Evolutionary conservation across 2,888 invertebrate species (phyloP).

Genomic region (Sphinx pinastri): DNA sequence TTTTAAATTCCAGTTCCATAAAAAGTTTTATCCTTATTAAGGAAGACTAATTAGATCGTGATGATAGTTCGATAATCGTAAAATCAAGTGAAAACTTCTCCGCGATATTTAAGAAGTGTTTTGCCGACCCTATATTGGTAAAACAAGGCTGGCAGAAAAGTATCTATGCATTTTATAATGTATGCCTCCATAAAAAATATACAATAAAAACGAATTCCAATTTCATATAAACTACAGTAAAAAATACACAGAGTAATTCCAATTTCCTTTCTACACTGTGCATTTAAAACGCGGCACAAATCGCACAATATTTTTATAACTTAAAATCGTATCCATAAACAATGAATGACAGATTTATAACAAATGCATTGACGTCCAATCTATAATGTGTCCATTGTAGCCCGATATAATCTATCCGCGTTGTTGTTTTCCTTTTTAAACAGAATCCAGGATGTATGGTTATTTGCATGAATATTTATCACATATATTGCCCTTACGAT

Average conservation of each 20-base stretch:
- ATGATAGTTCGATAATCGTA: too few relatives aligned
- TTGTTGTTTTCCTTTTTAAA: conserved; percentile 78
- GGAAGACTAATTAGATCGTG: too few relatives aligned
- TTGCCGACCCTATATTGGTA: too few relatives aligned
- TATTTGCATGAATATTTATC: conserved; percentile 82
- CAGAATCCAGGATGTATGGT: conserved; percentile 79
- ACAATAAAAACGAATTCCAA: too few relatives aligned
- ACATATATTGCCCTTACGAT: conserved; percentile 64
- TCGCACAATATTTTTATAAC: conserved; percentile 8
- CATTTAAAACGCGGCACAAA: neutral
- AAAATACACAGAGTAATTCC: neutral
- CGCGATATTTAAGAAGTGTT: too few relatives aligned
- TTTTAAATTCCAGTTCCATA: too few relatives aligned
- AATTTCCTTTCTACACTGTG: neutral
- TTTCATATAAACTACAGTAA: too few relatives aligned
- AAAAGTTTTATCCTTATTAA: too few relatives aligned
- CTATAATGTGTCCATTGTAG: conserved; percentile 38
- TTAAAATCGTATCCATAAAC: conserved; percentile 34
- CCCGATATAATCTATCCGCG: conserved; percentile 69
- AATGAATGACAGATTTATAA: conserved; percentile 39
- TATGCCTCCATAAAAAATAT: too few relatives aligned
- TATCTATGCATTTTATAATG: too few relatives aligned
- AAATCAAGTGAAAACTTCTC: too few relatives aligned
- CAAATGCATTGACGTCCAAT: conserved; percentile 27
- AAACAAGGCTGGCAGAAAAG: too few relatives aligned